Evolutionary conservation across 2,113 vertebrate genomes (phyloP).

Genomic region (Phaethon lepturus): DNA sequence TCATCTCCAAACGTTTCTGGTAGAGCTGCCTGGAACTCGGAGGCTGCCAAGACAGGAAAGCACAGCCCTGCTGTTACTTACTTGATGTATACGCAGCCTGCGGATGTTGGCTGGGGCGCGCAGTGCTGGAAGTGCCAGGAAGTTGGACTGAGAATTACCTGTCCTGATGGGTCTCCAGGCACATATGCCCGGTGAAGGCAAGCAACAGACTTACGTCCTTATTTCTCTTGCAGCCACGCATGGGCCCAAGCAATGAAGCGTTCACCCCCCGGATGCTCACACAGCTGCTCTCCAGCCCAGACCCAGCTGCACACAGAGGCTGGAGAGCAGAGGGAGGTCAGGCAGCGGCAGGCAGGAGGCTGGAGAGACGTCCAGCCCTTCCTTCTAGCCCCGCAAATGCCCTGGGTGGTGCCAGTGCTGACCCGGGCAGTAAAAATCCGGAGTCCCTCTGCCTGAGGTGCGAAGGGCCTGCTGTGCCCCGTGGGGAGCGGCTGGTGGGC

Average conservation of each 20-base stretch:
- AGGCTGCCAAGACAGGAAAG: background rate
- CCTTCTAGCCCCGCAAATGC: background rate
- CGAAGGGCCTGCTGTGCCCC: background rate
- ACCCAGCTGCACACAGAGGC: accelerated
- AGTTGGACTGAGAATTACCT: background rate
- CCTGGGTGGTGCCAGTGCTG: accelerated
- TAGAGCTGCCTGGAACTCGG: background rate
- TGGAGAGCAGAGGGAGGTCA: background rate
- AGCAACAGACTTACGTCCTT: background rate
- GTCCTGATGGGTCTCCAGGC: background rate
- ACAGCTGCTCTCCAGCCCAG: background rate
- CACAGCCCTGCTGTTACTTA: background rate
- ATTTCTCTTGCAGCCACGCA: background rate
- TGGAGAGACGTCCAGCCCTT: background rate
- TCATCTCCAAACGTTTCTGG: background rate
- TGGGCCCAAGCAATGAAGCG: background rate
- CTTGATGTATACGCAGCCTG: background rate
- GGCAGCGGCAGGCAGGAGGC: background rate
- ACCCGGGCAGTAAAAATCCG: background rate
- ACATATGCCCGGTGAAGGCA: accelerated
- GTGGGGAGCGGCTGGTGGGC: accelerated
- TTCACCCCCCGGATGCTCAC: background rate
- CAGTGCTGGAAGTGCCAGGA: background rate
- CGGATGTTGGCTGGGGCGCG: accelerated
- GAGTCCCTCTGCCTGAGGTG: background rate